Evolutionary conservation across 53 echinoderm and acorn worm species (phyloP), one percentile per base, ranked within the genome.

Genomic region (Henricia sp.): DNA sequence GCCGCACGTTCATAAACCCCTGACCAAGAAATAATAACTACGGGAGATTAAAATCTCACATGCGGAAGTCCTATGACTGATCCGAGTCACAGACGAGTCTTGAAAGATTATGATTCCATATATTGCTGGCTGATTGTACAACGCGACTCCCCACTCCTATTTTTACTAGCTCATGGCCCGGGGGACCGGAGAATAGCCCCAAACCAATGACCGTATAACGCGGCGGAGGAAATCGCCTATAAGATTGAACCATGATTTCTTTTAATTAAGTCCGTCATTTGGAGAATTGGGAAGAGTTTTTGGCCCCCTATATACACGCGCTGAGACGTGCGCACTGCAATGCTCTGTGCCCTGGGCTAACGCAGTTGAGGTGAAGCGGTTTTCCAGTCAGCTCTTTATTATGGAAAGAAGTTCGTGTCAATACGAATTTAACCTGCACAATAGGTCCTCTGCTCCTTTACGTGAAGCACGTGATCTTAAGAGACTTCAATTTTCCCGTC

Each of bases 361-460:
- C n/a, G 73, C 19, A 30, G 1, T 10, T 23, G 37, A 9, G 55
- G 33, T 17, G 35, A 36, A 34, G 52, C n/a, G n/a, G 54, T 37
- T 53, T 39, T 54, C 23, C 3, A 8, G 51, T 50, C 40, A 32
- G 28, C 57, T 56, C 50, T 63, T 64, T 80, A 26, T 80, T 80
- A 64, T 80, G 80, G 80, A 48, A 80, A 80, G 64, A 62, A 62
- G 80, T 64, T 80, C 80, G 63, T 80, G 80, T 80, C 63, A 80
- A 80, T 76, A 76, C 26, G n/a, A 60, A 29, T 32, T 44, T 44
- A 44, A 44, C 44, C n/a, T n/a, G n/a, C n/a, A n/a, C n/a, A n/a
- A n/a, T n/a, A n/a, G n/a, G n/a, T n/a, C n/a, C n/a, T n/a, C n/a
- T n/a, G n/a, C n/a, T n/a, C n/a, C n/a, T n/a, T n/a, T n/a, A n/a